Evolutionary conservation across 1,140 invertebrate genomes (phyloP).

Genomic region (Solenopsis fugax): DNA sequence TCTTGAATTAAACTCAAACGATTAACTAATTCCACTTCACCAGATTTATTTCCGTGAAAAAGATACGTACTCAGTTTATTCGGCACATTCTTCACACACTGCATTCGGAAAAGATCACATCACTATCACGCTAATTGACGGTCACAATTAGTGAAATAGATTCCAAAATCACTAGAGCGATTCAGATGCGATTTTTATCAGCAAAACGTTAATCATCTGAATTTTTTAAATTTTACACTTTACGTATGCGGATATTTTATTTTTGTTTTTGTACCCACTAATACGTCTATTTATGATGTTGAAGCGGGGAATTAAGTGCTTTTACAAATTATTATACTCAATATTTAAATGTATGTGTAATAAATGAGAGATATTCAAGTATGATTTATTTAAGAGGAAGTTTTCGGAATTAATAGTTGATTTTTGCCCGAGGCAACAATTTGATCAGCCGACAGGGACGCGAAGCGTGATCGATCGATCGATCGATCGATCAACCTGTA

Average conservation of each 20-base stretch:
- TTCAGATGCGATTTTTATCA: neutral
- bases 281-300: neutral
- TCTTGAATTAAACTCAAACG: neutral
- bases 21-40: neutral
- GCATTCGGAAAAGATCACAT: neutral
- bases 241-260: neutral
- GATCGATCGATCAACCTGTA: neutral
- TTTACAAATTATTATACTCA: slow-evolving; percentile 12
- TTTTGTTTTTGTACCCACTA: neutral
- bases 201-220: neutral
- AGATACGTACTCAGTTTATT: neutral
- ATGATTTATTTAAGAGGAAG: neutral
- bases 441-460: neutral
- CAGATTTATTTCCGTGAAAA: neutral
- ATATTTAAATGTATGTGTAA: neutral
- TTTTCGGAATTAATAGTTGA: neutral
- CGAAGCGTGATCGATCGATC: neutral
- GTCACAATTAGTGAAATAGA: neutral
- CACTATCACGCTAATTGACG: neutral
- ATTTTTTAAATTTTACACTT: slow-evolving; percentile 3
- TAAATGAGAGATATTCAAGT: neutral
- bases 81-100: neutral
- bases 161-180: neutral
- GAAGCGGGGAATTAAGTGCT: neutral
- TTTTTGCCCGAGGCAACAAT: neutral